Conservation (phyloP, 2,113 vertebrate species). For the Trogon melanurus region DNA sequence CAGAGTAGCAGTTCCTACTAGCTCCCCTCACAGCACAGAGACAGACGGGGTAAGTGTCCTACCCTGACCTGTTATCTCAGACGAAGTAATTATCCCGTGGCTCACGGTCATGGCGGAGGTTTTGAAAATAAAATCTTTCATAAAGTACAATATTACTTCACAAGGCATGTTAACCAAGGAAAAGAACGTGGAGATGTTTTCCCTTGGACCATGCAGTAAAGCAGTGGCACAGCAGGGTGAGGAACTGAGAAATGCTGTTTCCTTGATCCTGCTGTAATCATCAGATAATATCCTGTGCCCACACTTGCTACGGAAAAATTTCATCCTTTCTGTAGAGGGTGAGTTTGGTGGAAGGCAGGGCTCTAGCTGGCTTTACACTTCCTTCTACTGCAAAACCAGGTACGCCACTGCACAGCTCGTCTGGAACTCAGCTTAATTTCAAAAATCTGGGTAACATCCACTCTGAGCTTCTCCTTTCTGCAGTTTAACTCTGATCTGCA, state of each 20-base stretch:
- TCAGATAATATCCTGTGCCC: background rate
- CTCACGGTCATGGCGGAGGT: background rate
- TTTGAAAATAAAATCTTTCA: background rate
- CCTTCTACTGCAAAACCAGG: background rate
- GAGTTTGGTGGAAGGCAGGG: background rate
- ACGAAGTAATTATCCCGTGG: background rate
- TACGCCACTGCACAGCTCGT: background rate
- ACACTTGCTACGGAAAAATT: background rate
- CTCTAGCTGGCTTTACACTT: background rate
- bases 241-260: constrained; percentile 8
- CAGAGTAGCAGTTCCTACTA: background rate
- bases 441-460: background rate
- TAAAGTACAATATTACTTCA: background rate
- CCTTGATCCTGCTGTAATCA: background rate
- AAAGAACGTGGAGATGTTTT: background rate
- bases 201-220: background rate
- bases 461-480: background rate
- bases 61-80: background rate
- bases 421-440: background rate
- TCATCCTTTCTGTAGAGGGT: background rate
- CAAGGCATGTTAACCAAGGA: background rate
- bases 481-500: background rate
- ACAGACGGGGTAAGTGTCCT: background rate
- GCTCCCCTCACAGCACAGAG: background rate
- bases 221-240: background rate